Evolutionary conservation across 2,797 vertebrate genomes (phyloP), one percentile per base, ranked within the genome.

Genomic region (Centropyge bicolor): DNA sequence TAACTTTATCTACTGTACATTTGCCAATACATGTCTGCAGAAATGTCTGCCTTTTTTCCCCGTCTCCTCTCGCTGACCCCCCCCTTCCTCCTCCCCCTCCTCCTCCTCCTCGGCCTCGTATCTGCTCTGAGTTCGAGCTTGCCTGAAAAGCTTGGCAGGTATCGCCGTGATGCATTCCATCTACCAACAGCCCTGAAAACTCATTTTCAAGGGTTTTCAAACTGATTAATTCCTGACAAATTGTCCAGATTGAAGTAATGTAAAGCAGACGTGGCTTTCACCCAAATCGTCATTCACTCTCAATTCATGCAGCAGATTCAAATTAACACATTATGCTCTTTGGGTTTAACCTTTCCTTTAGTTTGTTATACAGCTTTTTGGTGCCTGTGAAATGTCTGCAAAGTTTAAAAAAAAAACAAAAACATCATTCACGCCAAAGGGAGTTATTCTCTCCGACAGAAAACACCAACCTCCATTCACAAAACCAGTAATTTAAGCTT

Each of bases 41-140:
- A 74, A 54, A 68, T 59, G 24, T 54, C 40, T 38, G 38, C 78
- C 56, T 76, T 40, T 63, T 49, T 79, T 31, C 27, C 55, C 74
- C 55, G 61, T 41, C 38, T 75, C 45, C 11, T 63, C 71, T 65
- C 35, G 2, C 27, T 1, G 40, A 48, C 38, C 48, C 22, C 49
- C 56, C 66, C 13, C 4, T 16, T 4, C 19, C 12, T 31, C 27
- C 66, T 16, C 4, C 19, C 3, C 19, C 12, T 31, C 27, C 66
- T 16, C 4, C 66, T 16, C 4, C 19, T 4, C 19, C 12, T 31
- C 27, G 27, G 0, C 20, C n/a, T 59, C 20, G 17, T 31, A 52
- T 22, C 19, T 41, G 1, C 82, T 86, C 75, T 82, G 82, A 82
- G 81, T 89, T 82, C 43, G 27, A 90, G 88, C 92, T 87, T 90